These are phyloP conservation scores for Spinibarbus caldwelli DNA, from an alignment of 2,797 vertebrate species.

Conservation along the genomic window DNA sequence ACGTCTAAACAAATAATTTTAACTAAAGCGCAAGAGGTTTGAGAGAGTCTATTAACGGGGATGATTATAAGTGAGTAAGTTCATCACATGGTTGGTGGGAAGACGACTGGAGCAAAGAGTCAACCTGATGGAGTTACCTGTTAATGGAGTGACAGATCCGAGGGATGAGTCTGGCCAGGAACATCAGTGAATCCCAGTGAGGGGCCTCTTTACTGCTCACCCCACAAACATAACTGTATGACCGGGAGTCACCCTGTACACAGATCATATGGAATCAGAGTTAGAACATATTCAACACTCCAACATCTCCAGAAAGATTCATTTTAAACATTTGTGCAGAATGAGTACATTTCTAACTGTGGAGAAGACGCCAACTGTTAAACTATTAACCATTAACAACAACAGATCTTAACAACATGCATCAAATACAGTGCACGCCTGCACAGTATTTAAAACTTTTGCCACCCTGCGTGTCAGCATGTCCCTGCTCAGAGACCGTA, in stretches of 20 bases:
- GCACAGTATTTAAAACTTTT: slow-evolving; percentile 23
- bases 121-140: slow-evolving; percentile 76
- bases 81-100: background rate
- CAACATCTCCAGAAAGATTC: background rate
- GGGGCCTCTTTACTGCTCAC: slow-evolving; percentile 93
- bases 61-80: background rate
- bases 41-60: background rate
- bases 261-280: slow-evolving; percentile 28
- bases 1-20: background rate
- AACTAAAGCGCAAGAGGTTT: background rate
- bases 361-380: background rate
- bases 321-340: background rate
- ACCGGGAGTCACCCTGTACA: slow-evolving; percentile 91
- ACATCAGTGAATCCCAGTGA: slow-evolving; percentile 96
- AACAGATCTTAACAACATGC: background rate
- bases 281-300: background rate
- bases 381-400: background rate
- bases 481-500: slow-evolving; percentile 55
- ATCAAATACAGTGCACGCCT: background rate
- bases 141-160: slow-evolving; percentile 99
- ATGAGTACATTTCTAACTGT: background rate
- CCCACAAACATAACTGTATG: slow-evolving; percentile 96
- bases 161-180: slow-evolving; percentile 93
- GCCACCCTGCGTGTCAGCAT: slow-evolving; percentile 56
- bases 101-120: background rate